Evolutionary conservation across 2,797 vertebrate genomes (phyloP).

Genomic region (Melanotaenia parkinsoni): DNA sequence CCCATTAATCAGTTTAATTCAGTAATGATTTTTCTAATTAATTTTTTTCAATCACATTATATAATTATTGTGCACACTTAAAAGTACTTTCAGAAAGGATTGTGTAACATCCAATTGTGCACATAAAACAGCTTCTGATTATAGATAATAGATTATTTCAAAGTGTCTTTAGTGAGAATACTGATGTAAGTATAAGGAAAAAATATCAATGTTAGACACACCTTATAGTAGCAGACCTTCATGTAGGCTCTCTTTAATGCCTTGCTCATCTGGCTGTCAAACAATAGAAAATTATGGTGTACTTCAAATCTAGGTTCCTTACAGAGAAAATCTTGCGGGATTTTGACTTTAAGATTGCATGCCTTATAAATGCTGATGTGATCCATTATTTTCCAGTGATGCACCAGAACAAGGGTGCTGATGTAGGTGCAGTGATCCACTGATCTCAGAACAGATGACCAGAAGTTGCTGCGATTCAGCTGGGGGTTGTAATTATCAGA

Average conservation of each 20-base stretch:
- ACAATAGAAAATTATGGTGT: background rate
- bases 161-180: background rate
- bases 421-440: background rate
- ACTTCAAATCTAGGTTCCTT: background rate
- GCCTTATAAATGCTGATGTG: conserved; percentile 1
- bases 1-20: no score
- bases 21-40: no score
- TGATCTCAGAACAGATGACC: conserved; percentile 1
- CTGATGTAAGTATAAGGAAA: background rate
- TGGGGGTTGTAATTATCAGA: conserved; percentile 5
- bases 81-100: background rate
- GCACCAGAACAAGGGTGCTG: background rate
- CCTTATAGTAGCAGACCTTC: conserved; percentile 32
- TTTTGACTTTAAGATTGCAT: background rate
- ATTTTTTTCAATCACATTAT: background rate
- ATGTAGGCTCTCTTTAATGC: background rate
- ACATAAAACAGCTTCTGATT: background rate
- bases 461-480: conserved; percentile 16
- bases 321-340: background rate
- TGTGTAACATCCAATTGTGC: background rate
- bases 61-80: no score
- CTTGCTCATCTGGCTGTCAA: background rate
- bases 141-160: background rate
- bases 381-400: conserved; percentile 3
- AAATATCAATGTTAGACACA: conserved; percentile 22